Base-by-base conservation (phyloP, 2,888 invertebrate genomes). In the Allolobophora icterica region DNA sequence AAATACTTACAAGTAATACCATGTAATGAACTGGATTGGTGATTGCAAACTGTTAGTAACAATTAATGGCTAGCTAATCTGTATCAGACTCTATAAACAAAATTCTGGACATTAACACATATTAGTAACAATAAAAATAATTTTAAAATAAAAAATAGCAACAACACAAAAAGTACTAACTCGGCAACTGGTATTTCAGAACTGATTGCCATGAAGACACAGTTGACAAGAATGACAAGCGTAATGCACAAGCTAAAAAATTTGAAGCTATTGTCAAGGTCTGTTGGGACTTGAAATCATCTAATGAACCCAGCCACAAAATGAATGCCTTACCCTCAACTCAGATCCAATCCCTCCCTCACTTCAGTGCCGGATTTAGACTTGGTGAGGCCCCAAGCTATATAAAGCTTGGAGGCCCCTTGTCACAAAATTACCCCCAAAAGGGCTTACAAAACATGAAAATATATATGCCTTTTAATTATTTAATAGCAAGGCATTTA, bases 191-290 rank as follows among this genome's bases (percentile, higher is more conserved):
- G 93, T 91, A 94, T 93, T 17, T 91, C 92, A n/a, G 5, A n/a
- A 38, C 91, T 89, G 89, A 91, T 91, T 24, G 99, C 98, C 99
- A 99, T 99, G 97, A 99, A 97, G 96, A 99, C 97, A 97, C 99
- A 99, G 97, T 99, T 99, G 96, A 97, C 97, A 96, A 99, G 97
- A 96, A 99, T 99, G 96, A 99, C 99, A 95, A 98, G 97, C 96
- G 99, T 99, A 96, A 99, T 99, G 96, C 99, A 97, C 96, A 99
- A 97, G 96, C 98, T 98, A 97, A 99, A 99, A 95, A 98, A 96
- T 92, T 94, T 95, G 71, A 71, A 71, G 71, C 71, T 5, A n/a
- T 71, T 71, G 71, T 71, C 30, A n/a, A 30, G 33, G 35, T 89
- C 38, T 30, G 24, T 87, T 21, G n/a, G 21, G 30, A 30, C 34